Percentiles rank a stretch among this genome's conserved stretches.
These are phyloP conservation scores for Chalcis sispes DNA, from an alignment of 2,888 invertebrate genomes.

Conservation along the genomic window DNA sequence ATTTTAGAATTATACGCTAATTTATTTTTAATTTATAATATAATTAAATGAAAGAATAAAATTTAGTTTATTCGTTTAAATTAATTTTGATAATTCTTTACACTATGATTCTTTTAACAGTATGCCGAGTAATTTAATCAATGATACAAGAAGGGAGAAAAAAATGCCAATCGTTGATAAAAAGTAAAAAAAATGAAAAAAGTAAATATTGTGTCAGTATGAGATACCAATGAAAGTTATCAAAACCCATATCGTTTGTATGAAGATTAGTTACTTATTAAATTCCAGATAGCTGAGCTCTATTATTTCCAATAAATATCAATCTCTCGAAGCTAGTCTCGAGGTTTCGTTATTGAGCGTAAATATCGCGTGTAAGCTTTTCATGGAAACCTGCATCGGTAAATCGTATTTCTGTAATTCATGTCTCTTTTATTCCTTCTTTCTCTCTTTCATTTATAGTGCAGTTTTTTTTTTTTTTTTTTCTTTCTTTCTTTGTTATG, in stretches of 20 bases:
- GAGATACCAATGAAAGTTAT: neutral
- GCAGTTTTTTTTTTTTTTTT: neutral
- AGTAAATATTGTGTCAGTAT: too few relatives aligned
- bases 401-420: constrained; percentile 25
- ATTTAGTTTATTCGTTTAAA: too few relatives aligned
- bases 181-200: too few relatives aligned
- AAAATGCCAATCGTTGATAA: too few relatives aligned
- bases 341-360: constrained; percentile 34
- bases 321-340: constrained; percentile 33
- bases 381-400: constrained; percentile 6
- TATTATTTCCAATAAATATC: constrained; percentile 47
- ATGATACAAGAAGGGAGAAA: too few relatives aligned
- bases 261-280: neutral
- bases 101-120: too few relatives aligned
- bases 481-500: neutral
- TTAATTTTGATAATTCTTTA: too few relatives aligned
- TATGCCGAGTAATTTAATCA: too few relatives aligned
- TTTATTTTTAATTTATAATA: too few relatives aligned
- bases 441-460: neutral
- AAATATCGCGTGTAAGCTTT: constrained; percentile 40
- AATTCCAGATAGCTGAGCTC: constrained; percentile 14
- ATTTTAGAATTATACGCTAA: too few relatives aligned
- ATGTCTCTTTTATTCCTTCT: neutral
- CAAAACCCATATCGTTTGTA: neutral
- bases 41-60: too few relatives aligned